Conservation (phyloP, 1,140 invertebrate species). For the Thaumatotibia leucotreta region DNA sequence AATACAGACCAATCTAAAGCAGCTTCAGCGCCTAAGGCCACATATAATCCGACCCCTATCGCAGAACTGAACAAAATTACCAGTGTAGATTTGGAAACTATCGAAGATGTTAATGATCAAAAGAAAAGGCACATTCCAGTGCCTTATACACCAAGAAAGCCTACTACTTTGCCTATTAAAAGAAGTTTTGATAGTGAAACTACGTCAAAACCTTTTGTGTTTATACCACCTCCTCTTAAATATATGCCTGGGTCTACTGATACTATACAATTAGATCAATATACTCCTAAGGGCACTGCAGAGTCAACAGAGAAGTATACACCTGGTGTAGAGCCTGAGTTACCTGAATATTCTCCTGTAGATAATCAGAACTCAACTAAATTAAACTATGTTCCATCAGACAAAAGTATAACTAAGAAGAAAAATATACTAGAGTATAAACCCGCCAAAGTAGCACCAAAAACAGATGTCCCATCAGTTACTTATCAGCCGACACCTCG, state of each 20-base stretch:
- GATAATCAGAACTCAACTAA: slow-evolving; percentile 42
- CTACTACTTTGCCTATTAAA: slow-evolving; percentile 54
- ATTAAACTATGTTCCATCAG: slow-evolving; percentile 64
- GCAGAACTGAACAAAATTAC: slow-evolving; percentile 71
- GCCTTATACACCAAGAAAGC: slow-evolving; percentile 71
- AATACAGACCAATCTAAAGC: slow-evolving; percentile 19
- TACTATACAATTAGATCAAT: slow-evolving; percentile 50
- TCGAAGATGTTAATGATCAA: slow-evolving; percentile 51
- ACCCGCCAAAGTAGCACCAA: slow-evolving; percentile 48
- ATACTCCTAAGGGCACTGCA: slow-evolving; percentile 54
- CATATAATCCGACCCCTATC: slow-evolving; percentile 75
- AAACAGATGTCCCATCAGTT: slow-evolving; percentile 36
- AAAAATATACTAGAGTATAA: slow-evolving; percentile 65
- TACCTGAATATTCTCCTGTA: slow-evolving; percentile 58
- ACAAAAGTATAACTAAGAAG: slow-evolving; percentile 54
- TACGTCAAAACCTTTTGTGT: slow-evolving; percentile 55
- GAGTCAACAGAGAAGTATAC: slow-evolving; percentile 60
- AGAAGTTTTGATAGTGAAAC: slow-evolving; percentile 52
- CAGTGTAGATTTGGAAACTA: slow-evolving; percentile 41
- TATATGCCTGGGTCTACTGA: slow-evolving; percentile 64
- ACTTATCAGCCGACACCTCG: slow-evolving; percentile 67
- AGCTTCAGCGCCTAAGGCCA: slow-evolving; percentile 40
- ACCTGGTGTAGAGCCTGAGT: slow-evolving; percentile 52
- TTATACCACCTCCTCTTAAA: slow-evolving; percentile 51
- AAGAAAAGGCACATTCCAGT: slow-evolving; percentile 69